These are phyloP conservation scores for Carassius carassius DNA, from an alignment of 2,113 vertebrate genomes.

Conservation along the genomic window DNA sequence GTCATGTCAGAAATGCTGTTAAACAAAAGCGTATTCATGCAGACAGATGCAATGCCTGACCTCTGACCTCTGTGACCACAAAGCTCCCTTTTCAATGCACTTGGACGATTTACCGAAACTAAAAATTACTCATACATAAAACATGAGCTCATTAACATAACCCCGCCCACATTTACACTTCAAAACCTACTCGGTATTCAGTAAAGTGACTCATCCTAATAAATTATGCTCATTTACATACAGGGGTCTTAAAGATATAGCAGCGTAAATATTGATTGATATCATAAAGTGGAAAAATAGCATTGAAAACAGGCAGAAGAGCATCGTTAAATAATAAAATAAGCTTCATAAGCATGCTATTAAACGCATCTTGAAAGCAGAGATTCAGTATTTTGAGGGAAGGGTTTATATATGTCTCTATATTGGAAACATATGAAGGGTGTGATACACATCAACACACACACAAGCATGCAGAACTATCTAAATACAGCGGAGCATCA, in stretches of 20 bases:
- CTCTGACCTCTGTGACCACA: not conserved
- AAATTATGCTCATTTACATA: not conserved
- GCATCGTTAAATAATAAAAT: too few species aligned
- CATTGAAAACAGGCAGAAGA: not conserved
- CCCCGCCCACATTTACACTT: not conserved
- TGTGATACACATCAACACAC: not conserved
- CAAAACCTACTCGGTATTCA: not conserved
- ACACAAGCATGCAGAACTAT: not conserved
- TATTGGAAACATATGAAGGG: not conserved
- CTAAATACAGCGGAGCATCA: not conserved
- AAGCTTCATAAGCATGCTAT: too few species aligned
- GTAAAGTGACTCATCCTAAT: not conserved
- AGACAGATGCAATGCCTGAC: not conserved
- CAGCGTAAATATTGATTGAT: not conserved
- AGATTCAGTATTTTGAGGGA: not conserved
- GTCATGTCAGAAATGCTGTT: not conserved
- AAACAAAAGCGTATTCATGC: constrained; percentile 3
- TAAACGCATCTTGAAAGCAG: not conserved
- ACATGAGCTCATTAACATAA: constrained; percentile 1
- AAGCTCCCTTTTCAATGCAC: not conserved
- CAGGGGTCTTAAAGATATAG: not conserved
- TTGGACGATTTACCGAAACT: not conserved
- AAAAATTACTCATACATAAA: not conserved
- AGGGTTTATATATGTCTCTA: not conserved
- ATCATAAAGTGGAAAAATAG: not conserved